These are phyloP conservation scores for Dicyrtomina minuta DNA, from an alignment of 2,888 invertebrate species.

Conservation along the genomic window DNA sequence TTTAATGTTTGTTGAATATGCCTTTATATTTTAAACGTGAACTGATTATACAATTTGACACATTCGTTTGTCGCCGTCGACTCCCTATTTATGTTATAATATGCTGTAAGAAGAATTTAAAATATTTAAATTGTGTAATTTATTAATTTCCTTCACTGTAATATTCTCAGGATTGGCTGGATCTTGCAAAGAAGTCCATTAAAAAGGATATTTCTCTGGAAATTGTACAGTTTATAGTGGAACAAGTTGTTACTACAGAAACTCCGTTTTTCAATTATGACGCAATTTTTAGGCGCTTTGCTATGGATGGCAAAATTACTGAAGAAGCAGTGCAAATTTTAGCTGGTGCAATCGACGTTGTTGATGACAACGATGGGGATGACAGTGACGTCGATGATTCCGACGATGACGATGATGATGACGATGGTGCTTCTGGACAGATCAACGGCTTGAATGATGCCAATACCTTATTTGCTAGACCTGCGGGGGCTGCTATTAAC, in stretches of 20 bases:
- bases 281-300: slow-evolving; percentile 34
- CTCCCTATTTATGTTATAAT: no score
- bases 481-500: neutral
- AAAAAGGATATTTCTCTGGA: slow-evolving; percentile 16
- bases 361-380: slow-evolving; percentile 28
- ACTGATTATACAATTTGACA: no score
- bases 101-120: no score
- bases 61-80: no score
- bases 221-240: slow-evolving; percentile 15
- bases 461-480: neutral
- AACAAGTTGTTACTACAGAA: slow-evolving; percentile 25
- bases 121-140: no score
- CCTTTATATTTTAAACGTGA: no score
- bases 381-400: slow-evolving; percentile 33
- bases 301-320: slow-evolving; percentile 36
- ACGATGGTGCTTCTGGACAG: slow-evolving; percentile 16
- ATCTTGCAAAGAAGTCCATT: slow-evolving; percentile 18
- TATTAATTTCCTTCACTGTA: slow-evolving; percentile 6
- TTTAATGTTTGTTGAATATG: no score
- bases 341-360: slow-evolving; percentile 41
- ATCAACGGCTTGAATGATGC: slow-evolving; percentile 25
- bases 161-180: slow-evolving; percentile 32
- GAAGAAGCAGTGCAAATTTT: slow-evolving; percentile 40
- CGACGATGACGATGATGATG: slow-evolving; percentile 34
- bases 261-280: slow-evolving; percentile 38